Evolutionary conservation across 2,888 invertebrate species (phyloP), one percentile per base, ranked within the genome.

Genomic region (Magallana nippona): DNA sequence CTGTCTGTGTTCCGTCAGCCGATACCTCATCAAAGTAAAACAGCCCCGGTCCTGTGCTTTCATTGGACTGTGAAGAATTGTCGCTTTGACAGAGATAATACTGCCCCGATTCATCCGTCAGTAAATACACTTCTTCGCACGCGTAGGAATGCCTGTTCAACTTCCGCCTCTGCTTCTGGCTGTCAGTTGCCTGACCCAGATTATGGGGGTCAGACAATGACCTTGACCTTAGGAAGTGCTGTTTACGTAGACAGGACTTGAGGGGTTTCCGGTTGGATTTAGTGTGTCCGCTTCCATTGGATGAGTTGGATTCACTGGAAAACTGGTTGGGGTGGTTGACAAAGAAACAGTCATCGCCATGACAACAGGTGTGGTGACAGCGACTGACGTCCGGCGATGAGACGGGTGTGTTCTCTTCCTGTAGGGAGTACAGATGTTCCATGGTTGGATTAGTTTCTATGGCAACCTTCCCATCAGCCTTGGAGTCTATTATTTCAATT

Each of bases 211-310:
- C 90, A 22, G 91, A 91, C 81, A 92, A 86, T 56, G 92, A 92
- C 82, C 91, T 88, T 82, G 91, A 88, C 82, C 89, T 86, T 78
- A 89, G 81, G 27, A 88, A 90, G 44, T 89, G 84, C 82, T 85
- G 86, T 83, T 92, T 92, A 32, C 92, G 86, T 81, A 92, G 86
- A 85, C 92, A 92, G n/a, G 92, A 92, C 81, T 92, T 92, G n/a
- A 92, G 85, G 15, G 92, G 92, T 80, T 92, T 91, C 63, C 90
- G 87, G 81, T 89, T 89, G 22, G 86, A 81, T 80, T 90, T 89
- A n/a, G 88, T 88, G 22, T 87, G 86, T n/a, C 87, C 86, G 82
- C 89, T 89, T 11, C 88, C 88, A 79, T 87, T 89, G 0, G 88
- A 88, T 11, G 88, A 88, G 15, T 82, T 82, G 11, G 89, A 89